Conservation (phyloP, 2,888 invertebrate species). For the Amitus sp. region DNA sequence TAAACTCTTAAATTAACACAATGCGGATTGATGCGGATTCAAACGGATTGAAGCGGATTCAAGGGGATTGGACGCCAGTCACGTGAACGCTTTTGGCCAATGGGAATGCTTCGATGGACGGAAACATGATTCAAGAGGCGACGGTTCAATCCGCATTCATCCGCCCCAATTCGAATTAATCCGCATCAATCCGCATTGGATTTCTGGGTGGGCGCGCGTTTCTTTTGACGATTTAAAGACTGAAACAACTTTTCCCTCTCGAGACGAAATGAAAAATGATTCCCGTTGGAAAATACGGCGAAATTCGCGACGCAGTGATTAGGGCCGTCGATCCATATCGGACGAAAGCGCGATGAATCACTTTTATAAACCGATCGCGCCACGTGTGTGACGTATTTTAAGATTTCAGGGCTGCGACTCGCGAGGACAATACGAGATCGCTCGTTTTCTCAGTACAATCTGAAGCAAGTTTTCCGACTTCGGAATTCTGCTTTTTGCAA, state of each 20-base stretch:
- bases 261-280: too few species aligned
- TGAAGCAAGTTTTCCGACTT: too few species aligned
- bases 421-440: conserved; percentile 28
- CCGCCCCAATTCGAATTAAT: too few species aligned
- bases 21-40: too few species aligned
- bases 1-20: conserved; percentile 50
- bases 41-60: too few species aligned
- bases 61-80: too few species aligned
- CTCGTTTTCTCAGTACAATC: too few species aligned
- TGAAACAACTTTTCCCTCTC: conserved; percentile 10
- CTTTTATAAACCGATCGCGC: conserved; percentile 20
- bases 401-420: conserved; percentile 22
- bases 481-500: too few species aligned
- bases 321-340: conserved; percentile 33
- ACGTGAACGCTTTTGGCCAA: too few species aligned
- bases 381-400: conserved; percentile 18
- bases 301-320: conserved; percentile 24
- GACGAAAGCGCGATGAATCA: conserved; percentile 30
- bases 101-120: too few species aligned
- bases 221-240: conserved; percentile 17
- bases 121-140: too few species aligned
- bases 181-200: neutral
- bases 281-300: conserved; percentile 2
- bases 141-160: too few species aligned
- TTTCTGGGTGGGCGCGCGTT: neutral